A percentile compares a stretch with the other conserved stretches of the same genome.
Evolutionary conservation across 2,113 vertebrate genomes (phyloP).

Genomic region (Eublepharis macularius): DNA sequence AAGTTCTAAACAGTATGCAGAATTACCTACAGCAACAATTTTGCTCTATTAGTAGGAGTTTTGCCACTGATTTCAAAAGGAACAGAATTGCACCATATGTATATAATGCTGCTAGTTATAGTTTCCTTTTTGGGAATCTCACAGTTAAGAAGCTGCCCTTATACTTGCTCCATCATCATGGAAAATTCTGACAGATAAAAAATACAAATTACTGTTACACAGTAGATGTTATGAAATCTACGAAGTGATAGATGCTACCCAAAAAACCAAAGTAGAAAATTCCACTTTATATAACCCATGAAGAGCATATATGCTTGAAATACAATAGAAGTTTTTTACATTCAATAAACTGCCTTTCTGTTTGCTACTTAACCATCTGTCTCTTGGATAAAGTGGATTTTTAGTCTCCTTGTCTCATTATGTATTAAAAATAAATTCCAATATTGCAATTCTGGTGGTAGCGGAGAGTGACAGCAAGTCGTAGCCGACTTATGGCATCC

Average conservation of each 20-base stretch:
- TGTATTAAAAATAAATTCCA: neutral
- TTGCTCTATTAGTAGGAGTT: too few relatives aligned
- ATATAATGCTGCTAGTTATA: neutral
- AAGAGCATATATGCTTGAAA: neutral
- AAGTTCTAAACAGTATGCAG: too few relatives aligned
- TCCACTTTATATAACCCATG: neutral
- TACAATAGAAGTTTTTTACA: neutral
- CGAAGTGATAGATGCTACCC: neutral
- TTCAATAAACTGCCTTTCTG: neutral
- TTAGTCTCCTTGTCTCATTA: neutral
- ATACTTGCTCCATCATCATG: neutral
- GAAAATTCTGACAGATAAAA: neutral
- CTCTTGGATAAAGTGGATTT: too few relatives aligned
- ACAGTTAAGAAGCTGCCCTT: neutral
- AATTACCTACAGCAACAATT: neutral
- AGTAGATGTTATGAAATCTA: neutral
- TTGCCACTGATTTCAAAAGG: neutral
- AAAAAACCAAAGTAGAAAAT: neutral
- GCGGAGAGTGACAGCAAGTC: too few relatives aligned
- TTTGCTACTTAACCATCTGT: neutral
- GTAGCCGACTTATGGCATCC: too few relatives aligned
- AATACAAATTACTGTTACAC: neutral
- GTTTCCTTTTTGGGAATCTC: neutral
- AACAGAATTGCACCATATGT: neutral
- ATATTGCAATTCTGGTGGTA: too few relatives aligned